Conservation (phyloP, 2,888 invertebrate species). For the Boloria selene region DNA sequence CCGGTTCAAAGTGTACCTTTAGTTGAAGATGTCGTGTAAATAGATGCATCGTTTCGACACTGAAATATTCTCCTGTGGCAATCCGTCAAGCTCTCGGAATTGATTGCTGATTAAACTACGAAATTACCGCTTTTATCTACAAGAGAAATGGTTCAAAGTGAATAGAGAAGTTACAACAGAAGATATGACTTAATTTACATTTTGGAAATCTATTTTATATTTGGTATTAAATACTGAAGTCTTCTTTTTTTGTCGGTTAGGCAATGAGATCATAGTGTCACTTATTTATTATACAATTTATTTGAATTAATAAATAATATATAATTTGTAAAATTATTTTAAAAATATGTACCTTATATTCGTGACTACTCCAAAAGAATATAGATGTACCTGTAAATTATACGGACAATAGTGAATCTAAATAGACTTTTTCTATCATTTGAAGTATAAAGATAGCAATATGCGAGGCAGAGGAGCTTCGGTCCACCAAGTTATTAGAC, state of each 20-base stretch:
- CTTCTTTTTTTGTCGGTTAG: background rate
- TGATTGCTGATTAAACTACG: constrained; percentile 71
- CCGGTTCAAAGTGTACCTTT: constrained; percentile 31
- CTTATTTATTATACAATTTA: too few relatives aligned
- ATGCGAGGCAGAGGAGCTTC: too few relatives aligned
- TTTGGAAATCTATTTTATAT: constrained; percentile 6
- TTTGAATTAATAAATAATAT: too few relatives aligned
- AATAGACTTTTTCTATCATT: too few relatives aligned
- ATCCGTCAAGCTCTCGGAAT: constrained; percentile 70
- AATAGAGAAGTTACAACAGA: constrained; percentile 32
- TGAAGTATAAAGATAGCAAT: too few relatives aligned
- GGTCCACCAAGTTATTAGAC: too few relatives aligned
- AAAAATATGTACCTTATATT: too few relatives aligned
- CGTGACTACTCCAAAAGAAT: too few relatives aligned
- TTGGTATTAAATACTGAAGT: background rate
- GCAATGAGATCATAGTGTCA: too few relatives aligned
- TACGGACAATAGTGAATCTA: too few relatives aligned
- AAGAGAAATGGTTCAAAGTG: constrained; percentile 44
- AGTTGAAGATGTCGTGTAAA: constrained; percentile 36
- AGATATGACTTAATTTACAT: constrained; percentile 26
- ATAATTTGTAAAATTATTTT: too few relatives aligned
- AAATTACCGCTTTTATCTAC: constrained; percentile 57
- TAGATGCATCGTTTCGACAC: constrained; percentile 48
- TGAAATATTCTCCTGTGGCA: constrained; percentile 64
- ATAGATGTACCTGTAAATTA: too few relatives aligned